phyloP scores from a whole-genome alignment of 1,140 invertebrate genomes.

The Coelopa frigida region DNA sequence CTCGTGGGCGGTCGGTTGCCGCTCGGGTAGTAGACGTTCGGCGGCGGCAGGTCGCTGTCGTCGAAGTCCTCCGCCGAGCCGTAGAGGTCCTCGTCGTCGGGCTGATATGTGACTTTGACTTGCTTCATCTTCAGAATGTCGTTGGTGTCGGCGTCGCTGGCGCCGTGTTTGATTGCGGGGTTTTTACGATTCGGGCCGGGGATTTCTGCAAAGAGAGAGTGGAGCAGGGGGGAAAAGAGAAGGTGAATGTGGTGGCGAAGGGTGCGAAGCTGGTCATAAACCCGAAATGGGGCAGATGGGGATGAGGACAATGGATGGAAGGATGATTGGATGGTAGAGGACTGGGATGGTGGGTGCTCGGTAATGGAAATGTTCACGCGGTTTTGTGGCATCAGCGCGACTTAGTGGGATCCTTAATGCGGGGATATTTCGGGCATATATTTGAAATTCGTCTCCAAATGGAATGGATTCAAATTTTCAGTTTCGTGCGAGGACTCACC shows the following conservation, averaged over 20 bases:
- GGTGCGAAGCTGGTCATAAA: background rate
- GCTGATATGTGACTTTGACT: constrained; percentile 43
- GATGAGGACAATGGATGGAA: too few relatives aligned
- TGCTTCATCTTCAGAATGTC: constrained; percentile 44
- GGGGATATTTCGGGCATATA: too few relatives aligned
- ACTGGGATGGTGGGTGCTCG: too few relatives aligned
- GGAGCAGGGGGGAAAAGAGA: constrained; percentile 21
- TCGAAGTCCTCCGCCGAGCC: constrained; percentile 43
- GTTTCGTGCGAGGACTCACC: constrained; percentile 54
- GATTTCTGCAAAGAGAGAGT: constrained; percentile 45
- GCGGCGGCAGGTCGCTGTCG: constrained; percentile 31
- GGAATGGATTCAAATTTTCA: background rate
- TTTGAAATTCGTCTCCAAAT: too few relatives aligned
- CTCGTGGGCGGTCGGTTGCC: constrained; percentile 38
- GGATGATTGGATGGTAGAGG: too few relatives aligned
- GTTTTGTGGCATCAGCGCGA: too few relatives aligned
- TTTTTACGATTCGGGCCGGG: constrained; percentile 48
- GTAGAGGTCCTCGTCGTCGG: constrained; percentile 43
- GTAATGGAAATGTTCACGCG: too few relatives aligned
- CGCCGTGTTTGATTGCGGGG: constrained; percentile 28
- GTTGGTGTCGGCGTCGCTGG: constrained; percentile 38
- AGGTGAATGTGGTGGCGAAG: constrained; percentile 1
- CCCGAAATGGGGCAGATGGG: background rate
- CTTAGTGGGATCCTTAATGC: too few relatives aligned
- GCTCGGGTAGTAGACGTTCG: constrained; percentile 36